phyloP scores from a whole-genome alignment of 1,140 invertebrate species.

The Uloborus diversus region DNA sequence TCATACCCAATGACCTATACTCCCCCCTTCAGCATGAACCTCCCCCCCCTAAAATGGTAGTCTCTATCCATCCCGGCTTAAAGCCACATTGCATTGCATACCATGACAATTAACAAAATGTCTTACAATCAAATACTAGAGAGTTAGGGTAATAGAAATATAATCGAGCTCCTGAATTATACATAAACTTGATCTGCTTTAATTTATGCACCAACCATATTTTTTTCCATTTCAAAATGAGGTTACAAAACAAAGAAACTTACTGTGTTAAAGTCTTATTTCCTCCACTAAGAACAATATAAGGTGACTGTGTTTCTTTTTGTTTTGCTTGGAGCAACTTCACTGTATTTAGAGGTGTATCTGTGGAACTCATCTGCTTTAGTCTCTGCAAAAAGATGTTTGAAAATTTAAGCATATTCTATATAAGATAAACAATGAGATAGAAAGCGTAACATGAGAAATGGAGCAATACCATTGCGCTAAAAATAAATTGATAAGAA shows the following conservation, averaged over 20 bases:
- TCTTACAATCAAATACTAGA: background rate
- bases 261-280: slow-evolving; percentile 57
- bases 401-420: background rate
- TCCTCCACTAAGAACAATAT: slow-evolving; percentile 91
- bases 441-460: too few relatives aligned
- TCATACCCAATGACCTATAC: too few relatives aligned
- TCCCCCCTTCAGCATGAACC: too few relatives aligned
- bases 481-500: slow-evolving; percentile 33
- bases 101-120: background rate
- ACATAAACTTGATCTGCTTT: background rate
- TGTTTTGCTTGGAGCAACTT: slow-evolving; percentile 95
- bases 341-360: slow-evolving; percentile 94
- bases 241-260: background rate
- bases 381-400: slow-evolving; percentile 75
- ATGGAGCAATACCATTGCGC: too few relatives aligned
- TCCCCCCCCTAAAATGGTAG: too few relatives aligned
- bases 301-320: slow-evolving; percentile 94
- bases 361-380: slow-evolving; percentile 98
- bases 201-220: background rate
- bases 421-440: background rate
- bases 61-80: too few relatives aligned
- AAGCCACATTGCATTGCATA: background rate
- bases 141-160: background rate
- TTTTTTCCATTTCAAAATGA: background rate
- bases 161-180: background rate